Conservation (phyloP, 2,113 vertebrate species). For the Cebus imitator region DNA sequence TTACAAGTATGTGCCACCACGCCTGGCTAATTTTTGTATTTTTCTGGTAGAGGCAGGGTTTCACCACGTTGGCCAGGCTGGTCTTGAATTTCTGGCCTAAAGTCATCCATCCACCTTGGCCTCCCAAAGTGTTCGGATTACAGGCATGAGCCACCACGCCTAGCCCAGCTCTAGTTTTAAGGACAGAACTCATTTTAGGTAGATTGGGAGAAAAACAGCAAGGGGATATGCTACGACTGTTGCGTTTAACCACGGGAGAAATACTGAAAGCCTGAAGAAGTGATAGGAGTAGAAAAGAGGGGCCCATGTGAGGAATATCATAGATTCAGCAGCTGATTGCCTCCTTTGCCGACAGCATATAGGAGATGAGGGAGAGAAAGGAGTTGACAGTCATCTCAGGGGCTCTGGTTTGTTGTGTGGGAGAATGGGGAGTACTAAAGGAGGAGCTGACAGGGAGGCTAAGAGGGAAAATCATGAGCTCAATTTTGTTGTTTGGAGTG, state of each 20-base stretch:
- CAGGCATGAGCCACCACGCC: too few relatives aligned
- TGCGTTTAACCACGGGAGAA: neutral
- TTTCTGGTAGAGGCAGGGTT: too few relatives aligned
- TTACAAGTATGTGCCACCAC: too few relatives aligned
- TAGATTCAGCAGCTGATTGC: neutral
- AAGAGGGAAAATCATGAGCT: neutral
- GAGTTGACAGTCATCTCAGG: neutral
- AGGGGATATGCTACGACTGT: neutral
- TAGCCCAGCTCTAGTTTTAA: neutral
- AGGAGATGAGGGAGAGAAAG: neutral
- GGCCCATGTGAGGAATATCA: neutral
- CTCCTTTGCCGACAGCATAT: neutral
- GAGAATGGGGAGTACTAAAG: neutral
- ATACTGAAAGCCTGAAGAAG: neutral
- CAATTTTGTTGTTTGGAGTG: neutral
- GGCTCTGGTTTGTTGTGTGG: neutral
- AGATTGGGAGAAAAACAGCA: neutral
- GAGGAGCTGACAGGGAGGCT: neutral
- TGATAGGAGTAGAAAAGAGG: neutral
- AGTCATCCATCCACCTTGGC: too few relatives aligned
- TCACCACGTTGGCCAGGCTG: too few relatives aligned
- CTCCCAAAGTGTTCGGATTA: too few relatives aligned
- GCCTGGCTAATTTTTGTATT: too few relatives aligned
- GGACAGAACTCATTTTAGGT: neutral
- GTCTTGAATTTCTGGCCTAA: too few relatives aligned